These are phyloP conservation scores for Salarias fasciatus DNA, from an alignment of 2,797 vertebrate species.

Conservation along the genomic window DNA sequence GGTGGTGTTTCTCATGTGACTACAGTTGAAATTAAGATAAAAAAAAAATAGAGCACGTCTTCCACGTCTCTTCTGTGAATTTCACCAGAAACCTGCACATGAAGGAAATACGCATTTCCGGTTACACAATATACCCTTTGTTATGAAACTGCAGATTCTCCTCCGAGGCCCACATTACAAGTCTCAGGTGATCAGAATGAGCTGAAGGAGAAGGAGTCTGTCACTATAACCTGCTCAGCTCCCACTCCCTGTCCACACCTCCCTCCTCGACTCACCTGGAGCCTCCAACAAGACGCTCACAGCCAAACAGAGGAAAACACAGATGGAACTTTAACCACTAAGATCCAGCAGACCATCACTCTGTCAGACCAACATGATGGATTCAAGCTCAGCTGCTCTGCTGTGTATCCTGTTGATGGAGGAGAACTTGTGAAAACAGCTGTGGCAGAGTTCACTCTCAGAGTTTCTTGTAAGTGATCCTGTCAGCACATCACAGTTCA, in stretches of 20 bases:
- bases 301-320: slow-evolving; percentile 21
- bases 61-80: too few species aligned
- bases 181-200: slow-evolving; percentile 20
- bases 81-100: too few species aligned
- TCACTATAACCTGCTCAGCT: slow-evolving; percentile 66
- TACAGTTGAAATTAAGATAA: too few species aligned
- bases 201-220: slow-evolving; percentile 21
- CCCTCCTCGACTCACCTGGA: slow-evolving; percentile 69
- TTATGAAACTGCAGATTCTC: slow-evolving; percentile 44
- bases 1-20: too few species aligned
- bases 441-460: slow-evolving; percentile 14
- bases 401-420: slow-evolving; percentile 46
- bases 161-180: slow-evolving; percentile 15
- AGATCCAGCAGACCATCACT: slow-evolving; percentile 45
- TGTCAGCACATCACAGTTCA: slow-evolving; percentile 7
- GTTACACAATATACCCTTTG: too few species aligned
- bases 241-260: slow-evolving; percentile 57
- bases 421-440: not conserved
- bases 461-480: slow-evolving; percentile 45
- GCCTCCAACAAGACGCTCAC: slow-evolving; percentile 20
- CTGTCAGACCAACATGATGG: slow-evolving; percentile 54
- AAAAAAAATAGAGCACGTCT: too few species aligned
- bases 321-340: slow-evolving; percentile 43
- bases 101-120: too few species aligned
- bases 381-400: slow-evolving; percentile 55